Evolutionary conservation across 2,113 vertebrate genomes (phyloP).

Genomic region (Protobothrops flavoviridis): DNA sequence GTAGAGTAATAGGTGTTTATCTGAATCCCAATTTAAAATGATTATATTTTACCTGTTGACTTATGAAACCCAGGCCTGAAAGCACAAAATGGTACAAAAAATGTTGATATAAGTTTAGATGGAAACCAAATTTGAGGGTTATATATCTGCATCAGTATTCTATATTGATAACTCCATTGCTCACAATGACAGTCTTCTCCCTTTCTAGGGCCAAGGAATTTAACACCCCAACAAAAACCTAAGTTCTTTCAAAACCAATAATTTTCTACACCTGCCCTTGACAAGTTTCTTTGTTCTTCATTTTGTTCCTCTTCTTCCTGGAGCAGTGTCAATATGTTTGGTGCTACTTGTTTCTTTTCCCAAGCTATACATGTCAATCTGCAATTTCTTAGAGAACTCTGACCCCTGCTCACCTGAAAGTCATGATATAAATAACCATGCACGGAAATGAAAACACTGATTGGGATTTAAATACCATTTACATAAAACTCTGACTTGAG

Average conservation of each 20-base stretch:
- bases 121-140: not conserved
- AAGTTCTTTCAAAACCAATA: not conserved
- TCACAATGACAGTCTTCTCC: not conserved
- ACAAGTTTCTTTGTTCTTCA: not conserved
- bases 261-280: not conserved
- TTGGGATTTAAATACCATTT: slow-evolving; percentile 74
- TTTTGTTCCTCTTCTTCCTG: not conserved
- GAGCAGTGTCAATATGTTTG: not conserved
- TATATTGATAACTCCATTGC: not conserved
- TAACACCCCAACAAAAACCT: not conserved
- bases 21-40: not conserved
- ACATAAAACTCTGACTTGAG: slow-evolving; percentile 65
- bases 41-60: not conserved
- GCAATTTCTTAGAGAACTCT: slow-evolving; percentile 47
- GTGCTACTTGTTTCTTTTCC: slow-evolving; percentile 45
- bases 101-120: no score
- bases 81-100: not conserved
- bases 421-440: slow-evolving; percentile 67
- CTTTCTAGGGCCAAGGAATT: not conserved
- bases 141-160: not conserved
- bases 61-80: not conserved
- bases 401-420: slow-evolving; percentile 56
- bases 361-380: slow-evolving; percentile 51
- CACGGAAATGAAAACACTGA: slow-evolving; percentile 66
- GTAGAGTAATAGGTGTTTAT: not conserved